A percentile compares a stretch with the other conserved stretches of the same genome.
Conservation (phyloP, 64 coral and sea anemone genomes). For the Anthopleura sola region DNA sequence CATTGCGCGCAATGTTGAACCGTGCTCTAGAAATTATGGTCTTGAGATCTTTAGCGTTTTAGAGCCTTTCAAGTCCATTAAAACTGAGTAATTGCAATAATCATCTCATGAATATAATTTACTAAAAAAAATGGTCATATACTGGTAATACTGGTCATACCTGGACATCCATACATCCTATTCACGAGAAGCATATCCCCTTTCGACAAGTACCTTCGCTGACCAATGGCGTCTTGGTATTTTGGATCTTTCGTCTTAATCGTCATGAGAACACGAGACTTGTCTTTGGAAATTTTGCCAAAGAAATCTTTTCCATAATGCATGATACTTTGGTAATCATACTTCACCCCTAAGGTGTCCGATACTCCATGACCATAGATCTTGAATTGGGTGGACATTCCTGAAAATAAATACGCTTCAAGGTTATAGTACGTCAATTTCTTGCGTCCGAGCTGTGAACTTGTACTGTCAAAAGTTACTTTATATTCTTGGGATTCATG, state of each 20-base stretch:
- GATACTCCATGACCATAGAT: conserved; percentile 30
- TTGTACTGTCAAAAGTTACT: too few species aligned
- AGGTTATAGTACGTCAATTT: too few species aligned
- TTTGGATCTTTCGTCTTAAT: conserved; percentile 52
- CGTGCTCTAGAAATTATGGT: too few species aligned
- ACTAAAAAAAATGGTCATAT: too few species aligned
- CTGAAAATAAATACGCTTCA: not conserved
- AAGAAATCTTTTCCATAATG: conserved; percentile 93
- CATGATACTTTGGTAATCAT: conserved; percentile 94
- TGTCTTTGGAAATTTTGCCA: conserved; percentile 51
- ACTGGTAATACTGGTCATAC: conserved; percentile 4
- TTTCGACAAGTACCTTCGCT: conserved; percentile 53
- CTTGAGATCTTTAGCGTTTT: too few species aligned
- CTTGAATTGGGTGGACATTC: conserved; percentile 38
- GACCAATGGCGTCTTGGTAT: conserved; percentile 85
- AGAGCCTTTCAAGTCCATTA: too few species aligned
- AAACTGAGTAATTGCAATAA: too few species aligned
- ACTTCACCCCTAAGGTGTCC: conserved; percentile 54
- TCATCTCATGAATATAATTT: too few species aligned
- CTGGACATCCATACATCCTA: conserved; percentile 82
- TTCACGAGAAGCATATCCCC: conserved; percentile 66
- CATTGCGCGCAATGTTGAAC: too few species aligned
- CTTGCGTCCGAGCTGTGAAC: too few species aligned
- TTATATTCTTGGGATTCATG: too few species aligned
- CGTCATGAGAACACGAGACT: conserved; percentile 56